Percentiles rank a stretch among this genome's conserved stretches.
These are phyloP conservation scores for Chesias legatella DNA, from an alignment of 2,888 invertebrate species.

Conservation along the genomic window DNA sequence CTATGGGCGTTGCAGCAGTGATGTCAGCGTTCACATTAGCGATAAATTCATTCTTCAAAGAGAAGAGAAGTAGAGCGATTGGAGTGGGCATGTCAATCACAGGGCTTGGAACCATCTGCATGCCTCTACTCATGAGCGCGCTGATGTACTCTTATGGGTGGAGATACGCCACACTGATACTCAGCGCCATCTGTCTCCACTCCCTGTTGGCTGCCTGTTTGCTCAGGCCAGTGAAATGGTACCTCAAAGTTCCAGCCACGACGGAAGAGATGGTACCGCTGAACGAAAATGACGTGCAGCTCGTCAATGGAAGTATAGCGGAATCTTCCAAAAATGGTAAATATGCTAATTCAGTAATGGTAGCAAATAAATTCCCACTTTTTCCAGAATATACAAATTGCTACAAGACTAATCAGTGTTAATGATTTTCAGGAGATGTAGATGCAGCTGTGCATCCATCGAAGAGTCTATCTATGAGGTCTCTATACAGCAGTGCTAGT, in stretches of 20 bases:
- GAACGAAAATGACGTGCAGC: constrained; percentile 47
- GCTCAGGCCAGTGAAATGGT: constrained; percentile 85
- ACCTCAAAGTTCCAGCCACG: constrained; percentile 64
- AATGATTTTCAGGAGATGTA: constrained; percentile 44
- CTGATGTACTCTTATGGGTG: constrained; percentile 79
- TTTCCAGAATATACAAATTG: neutral
- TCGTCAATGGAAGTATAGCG: constrained; percentile 52
- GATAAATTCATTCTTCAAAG: constrained; percentile 83
- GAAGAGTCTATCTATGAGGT: constrained; percentile 65
- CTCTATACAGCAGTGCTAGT: constrained; percentile 49
- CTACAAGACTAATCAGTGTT: constrained; percentile 5
- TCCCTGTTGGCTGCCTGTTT: constrained; percentile 80
- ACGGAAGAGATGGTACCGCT: constrained; percentile 58
- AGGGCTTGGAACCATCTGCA: constrained; percentile 83
- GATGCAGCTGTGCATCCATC: constrained; percentile 40
- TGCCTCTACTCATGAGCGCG: constrained; percentile 81
- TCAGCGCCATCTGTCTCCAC: constrained; percentile 82
- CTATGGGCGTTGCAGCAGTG: constrained; percentile 81
- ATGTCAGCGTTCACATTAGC: constrained; percentile 83
- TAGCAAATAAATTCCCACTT: neutral
- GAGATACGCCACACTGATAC: constrained; percentile 82
- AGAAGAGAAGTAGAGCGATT: constrained; percentile 82
- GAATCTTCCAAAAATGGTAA: constrained; percentile 53
- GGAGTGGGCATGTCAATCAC: constrained; percentile 83
- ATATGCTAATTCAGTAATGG: neutral